Conservation (phyloP, 2,113 vertebrate species). For the Delphinus delphis region DNA sequence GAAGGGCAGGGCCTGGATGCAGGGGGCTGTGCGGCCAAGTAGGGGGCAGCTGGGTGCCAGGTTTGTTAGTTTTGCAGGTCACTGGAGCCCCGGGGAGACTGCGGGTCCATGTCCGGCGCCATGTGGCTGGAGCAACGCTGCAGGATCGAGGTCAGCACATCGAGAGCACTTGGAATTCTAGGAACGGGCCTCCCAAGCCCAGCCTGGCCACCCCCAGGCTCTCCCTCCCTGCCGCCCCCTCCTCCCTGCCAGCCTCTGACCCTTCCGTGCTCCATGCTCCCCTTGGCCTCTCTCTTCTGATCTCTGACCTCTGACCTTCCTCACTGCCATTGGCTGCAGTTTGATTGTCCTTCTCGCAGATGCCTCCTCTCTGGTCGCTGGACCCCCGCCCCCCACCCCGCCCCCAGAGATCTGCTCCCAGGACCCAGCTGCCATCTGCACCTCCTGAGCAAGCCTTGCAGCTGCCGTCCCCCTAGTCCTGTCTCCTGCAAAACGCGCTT, state of each 20-base stretch:
- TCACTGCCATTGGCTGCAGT: neutral
- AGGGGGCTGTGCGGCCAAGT: neutral
- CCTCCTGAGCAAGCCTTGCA: accelerated
- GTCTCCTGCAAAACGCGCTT: neutral
- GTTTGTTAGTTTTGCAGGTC: neutral
- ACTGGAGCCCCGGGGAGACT: neutral
- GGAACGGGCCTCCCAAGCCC: neutral
- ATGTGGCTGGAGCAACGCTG: neutral
- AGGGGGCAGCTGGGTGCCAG: neutral
- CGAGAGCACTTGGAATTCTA: neutral
- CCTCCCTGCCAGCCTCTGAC: neutral
- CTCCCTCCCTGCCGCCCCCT: neutral
- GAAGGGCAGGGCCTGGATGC: accelerated
- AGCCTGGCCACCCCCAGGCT: neutral
- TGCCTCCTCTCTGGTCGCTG: neutral
- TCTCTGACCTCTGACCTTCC: neutral
- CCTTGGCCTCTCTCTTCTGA: neutral
- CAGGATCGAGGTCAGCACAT: neutral
- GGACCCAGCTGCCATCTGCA: neutral
- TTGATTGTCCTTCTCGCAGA: neutral
- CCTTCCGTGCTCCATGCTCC: neutral
- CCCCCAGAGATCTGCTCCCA: neutral
- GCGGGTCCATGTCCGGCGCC: neutral
- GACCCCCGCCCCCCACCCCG: neutral
- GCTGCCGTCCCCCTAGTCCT: neutral